A percentile compares a stretch with the other conserved stretches of the same genome.
phyloP scores from a whole-genome alignment of 1,140 invertebrate species.

The Trigoniulus corallinus region DNA sequence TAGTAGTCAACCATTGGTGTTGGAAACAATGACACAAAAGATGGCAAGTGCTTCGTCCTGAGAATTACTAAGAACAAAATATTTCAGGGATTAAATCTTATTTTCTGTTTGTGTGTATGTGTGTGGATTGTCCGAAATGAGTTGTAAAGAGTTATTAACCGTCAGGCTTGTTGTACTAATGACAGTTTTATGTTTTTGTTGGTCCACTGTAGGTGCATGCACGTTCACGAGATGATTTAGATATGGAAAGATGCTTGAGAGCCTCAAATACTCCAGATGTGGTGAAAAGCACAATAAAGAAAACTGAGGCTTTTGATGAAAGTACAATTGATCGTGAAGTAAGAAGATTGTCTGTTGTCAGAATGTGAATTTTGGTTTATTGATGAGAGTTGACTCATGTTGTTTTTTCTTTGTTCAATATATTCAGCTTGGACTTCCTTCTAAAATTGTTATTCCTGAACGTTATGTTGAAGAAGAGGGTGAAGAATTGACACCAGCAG shows the following conservation, averaged over 20 bases:
- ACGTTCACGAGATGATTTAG: slow-evolving; percentile 60
- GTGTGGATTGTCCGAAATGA: no score
- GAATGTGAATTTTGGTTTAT: no score
- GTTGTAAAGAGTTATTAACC: no score
- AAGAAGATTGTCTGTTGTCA: neutral
- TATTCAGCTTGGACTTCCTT: slow-evolving; percentile 62
- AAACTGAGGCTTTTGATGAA: slow-evolving; percentile 46
- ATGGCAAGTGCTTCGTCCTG: slow-evolving; percentile 16
- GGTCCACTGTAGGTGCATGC: slow-evolving; percentile 35
- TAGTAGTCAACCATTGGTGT: slow-evolving; percentile 34
- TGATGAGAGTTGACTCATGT: no score
- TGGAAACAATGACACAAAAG: slow-evolving; percentile 15
- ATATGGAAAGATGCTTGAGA: slow-evolving; percentile 59
- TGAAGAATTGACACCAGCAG: slow-evolving; percentile 53
- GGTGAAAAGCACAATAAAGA: slow-evolving; percentile 53
- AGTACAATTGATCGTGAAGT: slow-evolving; percentile 54
- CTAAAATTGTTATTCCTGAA: slow-evolving; percentile 80
- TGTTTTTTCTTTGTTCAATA: slow-evolving; percentile 4
- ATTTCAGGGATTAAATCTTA: neutral
- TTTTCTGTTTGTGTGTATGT: no score
- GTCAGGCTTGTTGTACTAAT: no score
- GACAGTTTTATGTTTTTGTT: no score
- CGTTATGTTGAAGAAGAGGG: slow-evolving; percentile 72
- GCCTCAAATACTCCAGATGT: slow-evolving; percentile 57
- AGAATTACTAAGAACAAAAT: neutral